Conservation (phyloP, 1,140 invertebrate genomes). For the Phenacoccus solenopsis region DNA sequence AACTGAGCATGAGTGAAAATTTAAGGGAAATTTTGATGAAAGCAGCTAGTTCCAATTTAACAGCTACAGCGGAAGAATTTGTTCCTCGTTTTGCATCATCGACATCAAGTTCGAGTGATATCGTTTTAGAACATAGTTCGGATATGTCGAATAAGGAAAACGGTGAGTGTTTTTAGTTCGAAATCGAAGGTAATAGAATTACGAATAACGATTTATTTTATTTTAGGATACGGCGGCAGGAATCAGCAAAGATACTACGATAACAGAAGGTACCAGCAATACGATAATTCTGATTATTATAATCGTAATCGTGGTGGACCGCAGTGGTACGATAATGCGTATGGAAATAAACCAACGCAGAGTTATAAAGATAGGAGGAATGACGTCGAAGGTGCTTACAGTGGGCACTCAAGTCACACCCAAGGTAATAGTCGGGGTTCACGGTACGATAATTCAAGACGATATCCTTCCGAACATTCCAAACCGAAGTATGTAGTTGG, state of each 20-base stretch:
- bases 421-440: not conserved
- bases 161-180: not conserved
- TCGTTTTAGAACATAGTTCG: not conserved
- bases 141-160: not conserved
- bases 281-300: not conserved
- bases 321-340: not conserved
- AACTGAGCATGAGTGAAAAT: not conserved
- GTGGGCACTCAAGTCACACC: not conserved
- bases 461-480: not conserved
- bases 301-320: not conserved
- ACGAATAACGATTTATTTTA: too few species aligned
- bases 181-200: not conserved
- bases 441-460: not conserved
- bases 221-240: not conserved
- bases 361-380: not conserved
- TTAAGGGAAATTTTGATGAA: not conserved
- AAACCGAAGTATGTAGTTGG: too few species aligned
- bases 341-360: not conserved
- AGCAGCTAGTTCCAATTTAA: constrained; percentile 5
- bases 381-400: not conserved
- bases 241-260: not conserved
- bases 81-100: not conserved
- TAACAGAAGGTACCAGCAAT: not conserved
- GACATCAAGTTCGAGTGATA: not conserved
- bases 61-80: not conserved